Conservation (phyloP, 1,140 invertebrate genomes). For the Ridgeia piscesae region DNA sequence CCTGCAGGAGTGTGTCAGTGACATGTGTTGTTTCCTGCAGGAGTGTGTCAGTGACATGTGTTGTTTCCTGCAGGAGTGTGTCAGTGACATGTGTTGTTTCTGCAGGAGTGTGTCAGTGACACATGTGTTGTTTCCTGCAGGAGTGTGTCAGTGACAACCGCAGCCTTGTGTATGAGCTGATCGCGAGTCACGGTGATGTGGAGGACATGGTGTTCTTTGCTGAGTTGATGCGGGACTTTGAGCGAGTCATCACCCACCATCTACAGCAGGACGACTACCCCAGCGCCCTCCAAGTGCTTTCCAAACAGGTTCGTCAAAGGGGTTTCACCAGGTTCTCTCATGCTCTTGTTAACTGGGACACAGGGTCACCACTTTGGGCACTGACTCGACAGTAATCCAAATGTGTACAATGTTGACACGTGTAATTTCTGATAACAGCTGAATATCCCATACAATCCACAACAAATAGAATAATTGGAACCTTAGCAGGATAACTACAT, state of each 20-base stretch:
- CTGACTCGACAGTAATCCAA: no score
- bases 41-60: constrained; percentile 66
- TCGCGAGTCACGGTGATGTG: constrained; percentile 90
- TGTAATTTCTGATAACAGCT: no score
- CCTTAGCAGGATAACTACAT: no score
- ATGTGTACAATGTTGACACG: no score
- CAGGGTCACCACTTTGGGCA: neutral
- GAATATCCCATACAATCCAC: no score
- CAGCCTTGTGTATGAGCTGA: constrained; percentile 80
- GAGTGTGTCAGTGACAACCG: constrained; percentile 72
- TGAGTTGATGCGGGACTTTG: constrained; percentile 84
- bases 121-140: constrained; percentile 34
- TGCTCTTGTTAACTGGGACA: neutral
- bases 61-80: constrained; percentile 51
- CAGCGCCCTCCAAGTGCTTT: constrained; percentile 71
- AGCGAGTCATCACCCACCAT: constrained; percentile 84
- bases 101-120: constrained; percentile 62
- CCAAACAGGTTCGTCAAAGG: constrained; percentile 40
- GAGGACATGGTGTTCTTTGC: constrained; percentile 84
- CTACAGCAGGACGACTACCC: constrained; percentile 70
- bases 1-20: constrained; percentile 63
- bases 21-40: constrained; percentile 56
- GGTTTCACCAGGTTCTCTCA: neutral
- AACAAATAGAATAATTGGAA: no score
- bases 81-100: constrained; percentile 63